phyloP scores from a whole-genome alignment of 2,888 invertebrate genomes.

The Athetis lepigone region DNA sequence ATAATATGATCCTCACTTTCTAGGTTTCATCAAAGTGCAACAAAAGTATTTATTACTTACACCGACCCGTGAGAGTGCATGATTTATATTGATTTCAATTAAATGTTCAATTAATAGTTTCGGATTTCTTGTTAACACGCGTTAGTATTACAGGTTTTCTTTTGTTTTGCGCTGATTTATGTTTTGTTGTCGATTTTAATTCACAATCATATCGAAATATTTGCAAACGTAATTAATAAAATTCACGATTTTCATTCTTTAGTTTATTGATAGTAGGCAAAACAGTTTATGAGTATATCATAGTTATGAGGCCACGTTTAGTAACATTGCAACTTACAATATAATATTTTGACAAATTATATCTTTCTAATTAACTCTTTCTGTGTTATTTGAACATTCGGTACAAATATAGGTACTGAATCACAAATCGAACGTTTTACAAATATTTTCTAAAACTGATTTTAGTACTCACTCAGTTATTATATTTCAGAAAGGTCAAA shows the following conservation, averaged over 20 bases:
- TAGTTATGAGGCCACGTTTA: constrained; percentile 24
- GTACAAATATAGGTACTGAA: constrained; percentile 17
- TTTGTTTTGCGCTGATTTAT: constrained; percentile 1
- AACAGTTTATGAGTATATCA: constrained; percentile 43
- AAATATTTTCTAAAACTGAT: constrained; percentile 6
- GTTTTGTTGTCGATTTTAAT: neutral
- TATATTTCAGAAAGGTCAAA: neutral
- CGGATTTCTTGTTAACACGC: neutral
- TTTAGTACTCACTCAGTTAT: neutral
- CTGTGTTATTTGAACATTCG: constrained; percentile 15
- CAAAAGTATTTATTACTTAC: neutral
- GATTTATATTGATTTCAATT: neutral
- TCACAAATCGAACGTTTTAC: constrained; percentile 14
- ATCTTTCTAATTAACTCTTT: neutral
- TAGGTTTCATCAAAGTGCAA: constrained; percentile 14
- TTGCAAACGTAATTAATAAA: constrained; percentile 22
- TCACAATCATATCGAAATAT: constrained; percentile 15
- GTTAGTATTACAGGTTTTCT: neutral
- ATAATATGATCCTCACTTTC: constrained; percentile 40
- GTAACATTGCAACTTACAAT: constrained; percentile 20
- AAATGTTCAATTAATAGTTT: neutral
- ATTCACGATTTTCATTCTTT: constrained; percentile 18
- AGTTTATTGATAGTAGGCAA: constrained; percentile 28
- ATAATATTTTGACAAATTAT: constrained; percentile 1
- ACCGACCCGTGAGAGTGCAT: neutral